Conservation (phyloP, 2,113 vertebrate species). For the Urocolius indicus region DNA sequence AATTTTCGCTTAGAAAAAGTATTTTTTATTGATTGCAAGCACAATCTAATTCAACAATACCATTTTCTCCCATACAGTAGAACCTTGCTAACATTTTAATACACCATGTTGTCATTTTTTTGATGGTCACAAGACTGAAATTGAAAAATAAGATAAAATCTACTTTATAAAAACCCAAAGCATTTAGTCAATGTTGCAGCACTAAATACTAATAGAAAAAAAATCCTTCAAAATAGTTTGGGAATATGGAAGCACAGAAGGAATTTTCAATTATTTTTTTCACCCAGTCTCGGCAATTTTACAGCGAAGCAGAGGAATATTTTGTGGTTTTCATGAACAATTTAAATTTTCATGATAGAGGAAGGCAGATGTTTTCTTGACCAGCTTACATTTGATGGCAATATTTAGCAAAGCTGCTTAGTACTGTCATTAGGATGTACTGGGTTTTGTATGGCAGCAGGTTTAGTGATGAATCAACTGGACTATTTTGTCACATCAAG, state of each 20-base stretch:
- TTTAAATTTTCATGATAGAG: neutral
- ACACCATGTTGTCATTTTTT: neutral
- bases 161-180: neutral
- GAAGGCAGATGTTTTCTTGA: neutral
- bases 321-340: neutral
- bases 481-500: neutral
- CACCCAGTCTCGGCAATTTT: neutral
- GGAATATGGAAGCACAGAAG: neutral
- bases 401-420: neutral
- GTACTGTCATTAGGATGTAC: neutral
- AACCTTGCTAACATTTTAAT: neutral
- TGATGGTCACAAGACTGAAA: neutral
- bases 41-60: neutral
- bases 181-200: neutral
- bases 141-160: neutral
- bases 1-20: neutral
- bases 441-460: neutral
- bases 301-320: neutral
- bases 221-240: neutral
- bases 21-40: neutral
- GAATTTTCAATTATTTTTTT: neutral
- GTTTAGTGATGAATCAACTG: neutral
- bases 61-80: neutral
- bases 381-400: neutral
- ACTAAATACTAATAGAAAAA: neutral